phyloP scores from a whole-genome alignment of 1,140 invertebrate species.

The Parasteatoda tepidariorum region DNA sequence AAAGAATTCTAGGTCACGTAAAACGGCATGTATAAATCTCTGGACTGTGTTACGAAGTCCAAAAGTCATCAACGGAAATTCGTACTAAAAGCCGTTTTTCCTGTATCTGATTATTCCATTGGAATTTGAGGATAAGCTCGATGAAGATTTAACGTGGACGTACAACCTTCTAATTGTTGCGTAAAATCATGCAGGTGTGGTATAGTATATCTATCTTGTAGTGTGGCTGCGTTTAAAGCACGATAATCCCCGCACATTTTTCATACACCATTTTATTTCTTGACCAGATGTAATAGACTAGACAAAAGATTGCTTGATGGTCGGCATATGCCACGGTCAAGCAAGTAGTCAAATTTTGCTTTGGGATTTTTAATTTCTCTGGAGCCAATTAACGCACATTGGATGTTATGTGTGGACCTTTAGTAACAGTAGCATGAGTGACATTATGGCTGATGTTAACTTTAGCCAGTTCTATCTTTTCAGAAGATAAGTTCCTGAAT shows the following conservation, averaged over 20 bases:
- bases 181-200: too few relatives aligned
- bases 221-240: too few relatives aligned
- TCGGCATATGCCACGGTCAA: not conserved
- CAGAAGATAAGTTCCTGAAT: not conserved
- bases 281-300: not conserved
- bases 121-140: not conserved
- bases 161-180: not conserved
- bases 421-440: not conserved
- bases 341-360: not conserved
- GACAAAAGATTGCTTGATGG: not conserved
- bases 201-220: too few relatives aligned
- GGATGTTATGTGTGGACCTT: not conserved
- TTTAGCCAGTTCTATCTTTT: not conserved
- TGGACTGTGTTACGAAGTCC: not conserved
- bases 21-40: not conserved
- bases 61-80: not conserved
- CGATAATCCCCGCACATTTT: too few relatives aligned
- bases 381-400: not conserved
- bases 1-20: not conserved
- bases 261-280: too few relatives aligned
- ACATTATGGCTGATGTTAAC: not conserved
- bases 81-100: not conserved
- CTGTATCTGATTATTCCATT: not conserved
- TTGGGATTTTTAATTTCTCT: not conserved
- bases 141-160: not conserved